These are phyloP conservation scores for Salarias fasciatus DNA, from an alignment of 2,797 vertebrate genomes.

Conservation along the genomic window DNA sequence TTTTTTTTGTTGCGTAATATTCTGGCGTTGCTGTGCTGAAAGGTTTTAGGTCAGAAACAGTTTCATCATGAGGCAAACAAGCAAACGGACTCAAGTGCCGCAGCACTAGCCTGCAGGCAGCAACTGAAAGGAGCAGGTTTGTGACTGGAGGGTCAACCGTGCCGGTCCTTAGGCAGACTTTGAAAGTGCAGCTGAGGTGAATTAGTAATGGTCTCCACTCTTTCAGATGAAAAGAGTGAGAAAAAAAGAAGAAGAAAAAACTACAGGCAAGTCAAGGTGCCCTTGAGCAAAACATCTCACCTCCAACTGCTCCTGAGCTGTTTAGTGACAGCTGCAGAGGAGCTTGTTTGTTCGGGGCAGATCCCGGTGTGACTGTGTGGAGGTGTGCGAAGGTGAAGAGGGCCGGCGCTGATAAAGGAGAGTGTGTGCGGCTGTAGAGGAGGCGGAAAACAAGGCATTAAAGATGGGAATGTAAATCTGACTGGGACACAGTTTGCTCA, in stretches of 20 bases:
- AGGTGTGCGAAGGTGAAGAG: slow-evolving; percentile 43
- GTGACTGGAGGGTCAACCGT: slow-evolving; percentile 31
- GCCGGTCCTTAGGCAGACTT: slow-evolving; percentile 2
- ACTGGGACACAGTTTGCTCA: slow-evolving; percentile 23
- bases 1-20: too few relatives aligned
- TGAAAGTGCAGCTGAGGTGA: slow-evolving; percentile 20
- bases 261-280: slow-evolving; percentile 47
- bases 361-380: slow-evolving; percentile 30
- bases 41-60: too few relatives aligned
- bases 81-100: slow-evolving; percentile 6
- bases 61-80: slow-evolving; percentile 6
- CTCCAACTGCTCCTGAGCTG: slow-evolving; percentile 41
- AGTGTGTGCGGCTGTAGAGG: slow-evolving; percentile 1
- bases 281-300: slow-evolving; percentile 62
- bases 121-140: slow-evolving; percentile 22
- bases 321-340: slow-evolving; percentile 39
- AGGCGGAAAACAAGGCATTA: not conserved
- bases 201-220: slow-evolving; percentile 4
- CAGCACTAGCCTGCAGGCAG: slow-evolving; percentile 17
- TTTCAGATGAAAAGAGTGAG: slow-evolving; percentile 1
- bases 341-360: slow-evolving; percentile 38
- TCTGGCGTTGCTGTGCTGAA: too few relatives aligned
- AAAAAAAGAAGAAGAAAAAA: not conserved
- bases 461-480: slow-evolving; percentile 11
- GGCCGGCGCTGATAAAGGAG: slow-evolving; percentile 22